Conservation (phyloP, 2,113 vertebrate species). For the Mirza zaza region DNA sequence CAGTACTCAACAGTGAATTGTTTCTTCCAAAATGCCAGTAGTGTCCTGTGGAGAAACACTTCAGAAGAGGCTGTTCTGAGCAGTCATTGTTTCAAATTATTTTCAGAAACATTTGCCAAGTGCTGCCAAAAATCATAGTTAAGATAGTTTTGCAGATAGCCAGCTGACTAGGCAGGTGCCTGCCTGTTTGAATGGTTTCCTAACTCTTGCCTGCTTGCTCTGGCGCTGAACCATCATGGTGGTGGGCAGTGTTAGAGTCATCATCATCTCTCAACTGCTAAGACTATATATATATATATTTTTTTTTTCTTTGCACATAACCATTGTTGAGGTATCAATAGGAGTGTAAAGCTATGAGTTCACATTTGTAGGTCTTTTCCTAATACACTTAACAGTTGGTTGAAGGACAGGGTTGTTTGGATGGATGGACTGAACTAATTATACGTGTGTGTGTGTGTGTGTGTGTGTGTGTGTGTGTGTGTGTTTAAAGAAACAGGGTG, state of each 20-base stretch:
- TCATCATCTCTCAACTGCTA: background rate
- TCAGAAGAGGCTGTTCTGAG: conserved; percentile 6
- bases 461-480: too few species aligned
- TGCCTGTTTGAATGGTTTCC: background rate
- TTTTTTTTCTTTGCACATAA: conserved; percentile 7
- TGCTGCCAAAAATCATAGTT: conserved; percentile 20
- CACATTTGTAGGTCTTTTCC: conserved; percentile 33
- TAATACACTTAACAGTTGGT: background rate
- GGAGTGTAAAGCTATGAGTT: background rate
- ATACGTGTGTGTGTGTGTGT: background rate
- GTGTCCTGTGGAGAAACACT: conserved; percentile 15
- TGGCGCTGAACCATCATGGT: background rate
- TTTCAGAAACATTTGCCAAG: conserved; percentile 9
- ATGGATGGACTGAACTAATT: background rate
- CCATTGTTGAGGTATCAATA: background rate
- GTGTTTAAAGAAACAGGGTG: too few species aligned
- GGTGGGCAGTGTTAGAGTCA: background rate
- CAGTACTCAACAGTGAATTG: background rate
- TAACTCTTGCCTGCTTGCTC: background rate
- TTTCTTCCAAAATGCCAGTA: conserved; percentile 34
- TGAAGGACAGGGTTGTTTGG: background rate
- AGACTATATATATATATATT: background rate
- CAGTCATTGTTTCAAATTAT: conserved; percentile 29
- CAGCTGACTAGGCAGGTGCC: background rate
- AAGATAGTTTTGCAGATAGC: conserved; percentile 16